Percentiles rank a stretch among this genome's conserved stretches.
Conservation (phyloP, 2,888 invertebrate species). For the Cantharis rustica region DNA sequence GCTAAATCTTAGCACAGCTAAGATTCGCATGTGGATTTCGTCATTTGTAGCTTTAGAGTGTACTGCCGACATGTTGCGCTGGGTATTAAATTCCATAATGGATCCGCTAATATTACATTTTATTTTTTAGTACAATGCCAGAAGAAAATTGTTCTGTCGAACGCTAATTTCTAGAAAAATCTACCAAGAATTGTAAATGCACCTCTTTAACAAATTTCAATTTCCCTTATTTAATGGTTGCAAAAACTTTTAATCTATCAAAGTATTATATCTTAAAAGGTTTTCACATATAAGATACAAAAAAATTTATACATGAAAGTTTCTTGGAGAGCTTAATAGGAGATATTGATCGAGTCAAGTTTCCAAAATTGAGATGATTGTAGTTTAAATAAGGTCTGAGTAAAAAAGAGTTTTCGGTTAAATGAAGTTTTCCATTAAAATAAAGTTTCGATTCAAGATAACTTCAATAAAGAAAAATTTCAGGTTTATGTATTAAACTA, state of each 20-base stretch:
- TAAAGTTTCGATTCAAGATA: background rate
- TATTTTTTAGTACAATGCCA: no score
- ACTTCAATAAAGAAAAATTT: background rate
- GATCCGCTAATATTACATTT: no score
- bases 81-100: no score
- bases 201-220: no score
- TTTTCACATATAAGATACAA: background rate
- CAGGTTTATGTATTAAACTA: background rate
- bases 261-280: background rate
- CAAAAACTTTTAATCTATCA: background rate
- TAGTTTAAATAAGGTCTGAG: background rate
- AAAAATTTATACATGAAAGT: background rate
- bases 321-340: background rate
- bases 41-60: no score
- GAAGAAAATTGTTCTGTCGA: no score
- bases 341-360: background rate
- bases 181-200: no score
- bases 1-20: no score
- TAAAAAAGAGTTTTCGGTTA: background rate
- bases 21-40: no score
- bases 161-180: no score
- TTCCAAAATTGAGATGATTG: background rate
- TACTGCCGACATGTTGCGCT: no score
- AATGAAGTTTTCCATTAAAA: background rate
- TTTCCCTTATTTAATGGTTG: background rate